Evolutionary conservation across 2,797 vertebrate genomes (phyloP).

Genomic region (Pangasius sanitwongsei): DNA sequence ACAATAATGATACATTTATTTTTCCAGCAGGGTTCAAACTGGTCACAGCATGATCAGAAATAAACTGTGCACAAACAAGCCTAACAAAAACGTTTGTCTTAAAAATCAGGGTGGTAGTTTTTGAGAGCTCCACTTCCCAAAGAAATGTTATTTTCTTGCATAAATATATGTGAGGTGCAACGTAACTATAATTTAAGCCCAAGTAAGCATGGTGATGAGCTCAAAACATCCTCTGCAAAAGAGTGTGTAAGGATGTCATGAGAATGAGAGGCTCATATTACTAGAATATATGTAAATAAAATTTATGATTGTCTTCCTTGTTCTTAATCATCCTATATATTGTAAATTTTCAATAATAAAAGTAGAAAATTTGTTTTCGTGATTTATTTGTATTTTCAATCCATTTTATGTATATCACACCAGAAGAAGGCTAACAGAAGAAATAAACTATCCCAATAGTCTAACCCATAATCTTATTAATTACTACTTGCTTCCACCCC

Average conservation of each 20-base stretch:
- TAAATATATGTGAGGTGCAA: conserved; percentile 68
- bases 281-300: conserved; percentile 35
- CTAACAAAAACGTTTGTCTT: not conserved
- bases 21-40: conserved; percentile 42
- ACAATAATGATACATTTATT: conserved; percentile 33
- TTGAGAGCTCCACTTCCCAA: conserved; percentile 31
- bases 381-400: not conserved
- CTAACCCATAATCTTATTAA: not conserved
- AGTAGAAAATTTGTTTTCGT: not conserved
- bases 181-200: conserved; percentile 60
- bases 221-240: conserved; percentile 34
- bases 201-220: conserved; percentile 66
- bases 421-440: not conserved
- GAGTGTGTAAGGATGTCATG: conserved; percentile 36
- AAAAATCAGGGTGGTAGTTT: conserved; percentile 7
- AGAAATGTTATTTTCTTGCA: conserved; percentile 50
- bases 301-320: not conserved
- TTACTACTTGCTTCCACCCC: not conserved
- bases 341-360: not conserved
- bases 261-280: conserved; percentile 46
- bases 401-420: not conserved
- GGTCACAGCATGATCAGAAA: conserved; percentile 47
- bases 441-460: not conserved
- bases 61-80: conserved; percentile 36
- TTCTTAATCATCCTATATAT: conserved; percentile 6